Evolutionary conservation across 1,140 invertebrate species (phyloP), one percentile per base, ranked within the genome.

Genomic region (Bombus pascuorum): DNA sequence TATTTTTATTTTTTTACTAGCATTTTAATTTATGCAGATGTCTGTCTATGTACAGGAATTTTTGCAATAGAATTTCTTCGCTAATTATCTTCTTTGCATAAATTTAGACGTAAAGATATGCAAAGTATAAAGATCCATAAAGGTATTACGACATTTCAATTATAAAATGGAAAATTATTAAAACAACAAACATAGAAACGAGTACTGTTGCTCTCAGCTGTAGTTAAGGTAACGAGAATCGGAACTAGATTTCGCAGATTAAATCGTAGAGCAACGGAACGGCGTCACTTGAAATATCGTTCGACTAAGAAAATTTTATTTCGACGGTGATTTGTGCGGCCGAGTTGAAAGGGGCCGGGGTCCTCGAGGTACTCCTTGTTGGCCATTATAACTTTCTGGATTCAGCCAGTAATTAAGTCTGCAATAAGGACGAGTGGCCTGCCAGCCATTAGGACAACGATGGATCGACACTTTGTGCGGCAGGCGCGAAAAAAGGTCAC

Each of bases 341-440:
- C 83, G 68, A 44, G 39, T 75, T 77, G 90, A 90, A 91, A 90
- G 42, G 81, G 77, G 79, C 34, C 28, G 28, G 80, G 76, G 57
- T 74, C 81, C 78, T 86, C 88, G 85, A 85, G 71, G 89, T 86
- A 80, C 93, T 93, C 91, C 92, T 93, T 93, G 90, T 91, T 93
- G 91, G 92, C 92, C 94, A 95, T 95, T 95, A 95, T 95, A 95
- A 95, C 92, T 95, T 95, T 93, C 92, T 91, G 87, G 93, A 95
- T 93, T 94, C 92, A 94, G 94, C 92, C 92, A 94, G 94, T 95
- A 95, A 95, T 95, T 95, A 95, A 95, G 94, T 94, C 93, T 92
- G 94, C 94, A 95, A 94, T 95, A 94, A 95, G 93, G 94, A 94
- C 93, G 94, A 94, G 93, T 94, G 94, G 94, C 93, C 93, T 92